Evolutionary conservation across 1,140 invertebrate genomes (phyloP).

Genomic region (Dendroctonus valens): DNA sequence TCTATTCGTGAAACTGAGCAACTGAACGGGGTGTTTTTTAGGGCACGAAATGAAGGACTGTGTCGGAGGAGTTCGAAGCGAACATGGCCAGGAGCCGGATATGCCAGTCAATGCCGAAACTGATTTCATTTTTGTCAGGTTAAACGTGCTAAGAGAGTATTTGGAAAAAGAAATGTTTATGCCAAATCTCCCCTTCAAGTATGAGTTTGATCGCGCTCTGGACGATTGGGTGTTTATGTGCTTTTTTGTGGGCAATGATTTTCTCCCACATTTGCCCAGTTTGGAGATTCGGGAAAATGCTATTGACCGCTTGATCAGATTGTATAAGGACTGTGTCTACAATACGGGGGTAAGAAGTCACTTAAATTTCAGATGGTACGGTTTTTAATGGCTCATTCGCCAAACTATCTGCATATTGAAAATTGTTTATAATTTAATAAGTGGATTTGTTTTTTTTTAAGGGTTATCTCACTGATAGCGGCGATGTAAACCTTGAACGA

Average conservation of each 20-base stretch:
- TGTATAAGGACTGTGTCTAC: slow-evolving; percentile 96
- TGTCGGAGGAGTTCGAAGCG: slow-evolving; percentile 57
- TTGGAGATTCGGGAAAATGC: slow-evolving; percentile 98
- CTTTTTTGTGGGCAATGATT: slow-evolving; percentile 99
- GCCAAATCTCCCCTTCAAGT: slow-evolving; percentile 90
- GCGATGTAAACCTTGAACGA: slow-evolving; percentile 86
- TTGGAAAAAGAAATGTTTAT: slow-evolving; percentile 87
- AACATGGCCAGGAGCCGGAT: slow-evolving; percentile 32
- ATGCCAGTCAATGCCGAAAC: slow-evolving; percentile 64
- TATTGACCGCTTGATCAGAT: slow-evolving; percentile 88
- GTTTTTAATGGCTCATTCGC: neutral
- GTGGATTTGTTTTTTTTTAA: slow-evolving; percentile 50
- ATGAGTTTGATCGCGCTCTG: slow-evolving; percentile 84
- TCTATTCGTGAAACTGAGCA: too few species aligned
- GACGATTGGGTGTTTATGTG: slow-evolving; percentile 99
- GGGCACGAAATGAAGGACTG: slow-evolving; percentile 97
- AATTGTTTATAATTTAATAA: too few species aligned
- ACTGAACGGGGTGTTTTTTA: too few species aligned
- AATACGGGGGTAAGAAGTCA: slow-evolving; percentile 72
- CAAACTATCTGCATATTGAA: too few species aligned
- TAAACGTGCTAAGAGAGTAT: slow-evolving; percentile 94
- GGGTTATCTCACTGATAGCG: slow-evolving; percentile 95
- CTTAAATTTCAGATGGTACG: neutral
- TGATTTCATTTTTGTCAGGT: slow-evolving; percentile 85
- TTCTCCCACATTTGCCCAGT: slow-evolving; percentile 96